Evolutionary conservation across 1,140 invertebrate genomes (phyloP).

Genomic region (Drosophila varians): DNA sequence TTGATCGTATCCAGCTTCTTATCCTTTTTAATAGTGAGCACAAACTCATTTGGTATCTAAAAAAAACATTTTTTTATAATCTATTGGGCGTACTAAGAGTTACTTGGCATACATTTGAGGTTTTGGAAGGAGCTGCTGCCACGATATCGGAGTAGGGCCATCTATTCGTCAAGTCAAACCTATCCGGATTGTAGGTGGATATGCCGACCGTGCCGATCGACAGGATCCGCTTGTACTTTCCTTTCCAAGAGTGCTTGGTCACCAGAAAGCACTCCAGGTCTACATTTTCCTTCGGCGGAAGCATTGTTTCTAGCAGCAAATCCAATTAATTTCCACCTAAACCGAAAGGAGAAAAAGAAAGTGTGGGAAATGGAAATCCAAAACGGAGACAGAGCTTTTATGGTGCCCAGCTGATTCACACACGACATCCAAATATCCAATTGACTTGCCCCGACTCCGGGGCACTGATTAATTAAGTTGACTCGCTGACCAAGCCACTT

Average conservation of each 20-base stretch:
- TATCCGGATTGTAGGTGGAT: conserved; percentile 98
- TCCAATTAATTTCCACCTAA: conserved; percentile 34
- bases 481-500: conserved; percentile 36
- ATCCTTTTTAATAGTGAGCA: conserved; percentile 94
- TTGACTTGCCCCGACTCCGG: conserved; percentile 19
- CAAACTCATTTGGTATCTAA: conserved; percentile 89
- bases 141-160: conserved; percentile 94
- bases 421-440: conserved; percentile 19
- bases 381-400: conserved; percentile 12
- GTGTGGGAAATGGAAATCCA: conserved; percentile 17
- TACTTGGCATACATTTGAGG: conserved; percentile 66
- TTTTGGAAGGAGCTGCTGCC: conserved; percentile 87
- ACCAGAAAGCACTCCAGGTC: conserved; percentile 97
- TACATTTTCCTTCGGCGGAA: conserved; percentile 93
- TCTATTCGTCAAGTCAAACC: conserved; percentile 96
- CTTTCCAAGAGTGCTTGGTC: conserved; percentile 98
- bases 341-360: conserved; percentile 10
- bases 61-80: conserved; percentile 1
- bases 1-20: conserved; percentile 97
- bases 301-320: conserved; percentile 85
- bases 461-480: conserved; percentile 61
- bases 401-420: conserved; percentile 51
- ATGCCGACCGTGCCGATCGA: conserved; percentile 97
- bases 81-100: not conserved
- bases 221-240: conserved; percentile 99